A percentile compares a stretch with the other conserved stretches of the same genome.
These are phyloP conservation scores for Pachyuromys duprasi DNA, from an alignment of 2,797 vertebrate species.

Conservation along the genomic window DNA sequence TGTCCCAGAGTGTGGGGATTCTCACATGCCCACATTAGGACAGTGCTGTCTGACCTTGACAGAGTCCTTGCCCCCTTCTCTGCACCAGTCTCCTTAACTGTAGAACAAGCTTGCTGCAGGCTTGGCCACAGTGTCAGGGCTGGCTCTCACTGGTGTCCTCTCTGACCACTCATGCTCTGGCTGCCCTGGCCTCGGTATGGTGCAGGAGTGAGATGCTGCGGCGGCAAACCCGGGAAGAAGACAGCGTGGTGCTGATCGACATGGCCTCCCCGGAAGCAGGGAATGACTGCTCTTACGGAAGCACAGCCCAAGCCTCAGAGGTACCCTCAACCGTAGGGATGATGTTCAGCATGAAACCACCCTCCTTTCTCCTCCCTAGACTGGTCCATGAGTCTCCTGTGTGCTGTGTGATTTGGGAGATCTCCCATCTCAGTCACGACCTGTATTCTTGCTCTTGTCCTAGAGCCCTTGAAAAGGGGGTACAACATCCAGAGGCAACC, in stretches of 20 bases:
- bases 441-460: not conserved
- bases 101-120: not conserved
- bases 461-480: not conserved
- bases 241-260: not conserved
- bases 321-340: not conserved
- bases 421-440: not conserved
- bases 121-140: rapidly evolving
- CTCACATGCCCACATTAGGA: not conserved
- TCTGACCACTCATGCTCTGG: not conserved
- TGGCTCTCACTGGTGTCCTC: rapidly evolving
- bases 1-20: not conserved
- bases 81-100: not conserved
- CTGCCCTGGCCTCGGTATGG: not conserved
- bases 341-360: not conserved
- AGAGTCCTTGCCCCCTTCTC: rapidly evolving
- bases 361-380: not conserved
- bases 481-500: not conserved
- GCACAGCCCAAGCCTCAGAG: not conserved
- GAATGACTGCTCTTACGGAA: not conserved
- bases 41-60: not conserved
- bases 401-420: not conserved
- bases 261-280: rapidly evolving
- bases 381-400: too few species aligned
- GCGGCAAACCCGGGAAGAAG: not conserved
- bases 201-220: not conserved